These are phyloP conservation scores for Agrochola circellaris DNA, from an alignment of 2,888 invertebrate species.

Conservation along the genomic window DNA sequence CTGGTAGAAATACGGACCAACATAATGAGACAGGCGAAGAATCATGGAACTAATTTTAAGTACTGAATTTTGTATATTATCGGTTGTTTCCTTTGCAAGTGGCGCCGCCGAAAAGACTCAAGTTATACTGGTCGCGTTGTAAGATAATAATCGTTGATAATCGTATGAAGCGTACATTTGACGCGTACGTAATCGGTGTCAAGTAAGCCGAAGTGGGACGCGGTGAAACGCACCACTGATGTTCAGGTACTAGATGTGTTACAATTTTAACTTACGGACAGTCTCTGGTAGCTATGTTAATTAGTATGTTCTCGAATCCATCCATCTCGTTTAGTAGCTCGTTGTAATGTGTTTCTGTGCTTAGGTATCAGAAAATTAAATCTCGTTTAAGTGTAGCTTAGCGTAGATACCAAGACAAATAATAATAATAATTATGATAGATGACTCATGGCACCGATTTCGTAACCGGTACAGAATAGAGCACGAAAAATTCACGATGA, in stretches of 20 bases:
- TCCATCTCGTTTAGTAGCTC: not conserved
- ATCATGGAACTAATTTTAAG: conserved; percentile 1
- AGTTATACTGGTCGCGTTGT: conserved; percentile 6
- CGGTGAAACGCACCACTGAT: conserved; percentile 44
- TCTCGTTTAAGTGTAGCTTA: not conserved
- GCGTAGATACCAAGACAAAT: not conserved
- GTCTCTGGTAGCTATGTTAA: not conserved
- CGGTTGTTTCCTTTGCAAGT: not conserved
- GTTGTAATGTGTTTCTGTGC: not conserved
- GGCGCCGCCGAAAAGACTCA: not conserved
- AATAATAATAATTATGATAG: not conserved
- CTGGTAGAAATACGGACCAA: conserved; percentile 7
- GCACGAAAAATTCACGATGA: conserved; percentile 2
- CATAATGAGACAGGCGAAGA: conserved; percentile 16
- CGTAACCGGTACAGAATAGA: not conserved
- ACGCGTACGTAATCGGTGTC: conserved; percentile 54
- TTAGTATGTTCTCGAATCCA: not conserved
- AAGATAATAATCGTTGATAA: conserved; percentile 46
- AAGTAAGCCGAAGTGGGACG: conserved; percentile 38
- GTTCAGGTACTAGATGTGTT: conserved; percentile 47
- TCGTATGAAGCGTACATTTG: conserved; percentile 42
- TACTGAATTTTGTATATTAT: not conserved
- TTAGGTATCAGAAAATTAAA: not conserved
- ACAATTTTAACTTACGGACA: not conserved
- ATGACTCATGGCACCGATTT: conserved; percentile 30